Conservation (phyloP, 2,113 vertebrate species). For the Passer domesticus region DNA sequence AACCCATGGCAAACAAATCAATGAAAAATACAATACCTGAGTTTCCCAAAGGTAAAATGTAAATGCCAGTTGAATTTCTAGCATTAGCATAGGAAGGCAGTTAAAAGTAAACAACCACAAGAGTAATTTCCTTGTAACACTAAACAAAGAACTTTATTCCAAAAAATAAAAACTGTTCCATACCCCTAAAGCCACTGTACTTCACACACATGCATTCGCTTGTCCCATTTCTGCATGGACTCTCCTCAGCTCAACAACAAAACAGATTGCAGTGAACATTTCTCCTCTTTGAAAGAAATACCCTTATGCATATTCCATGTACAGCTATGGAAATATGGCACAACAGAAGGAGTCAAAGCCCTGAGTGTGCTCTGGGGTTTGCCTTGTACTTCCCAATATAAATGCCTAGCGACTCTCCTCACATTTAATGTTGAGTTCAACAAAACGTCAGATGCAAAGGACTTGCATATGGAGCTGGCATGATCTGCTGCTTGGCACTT, state of each 20-base stretch:
- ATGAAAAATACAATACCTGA: neutral
- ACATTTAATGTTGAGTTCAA: neutral
- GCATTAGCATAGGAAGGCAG: neutral
- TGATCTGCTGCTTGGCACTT: neutral
- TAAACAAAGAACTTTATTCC: neutral
- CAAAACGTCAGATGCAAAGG: neutral
- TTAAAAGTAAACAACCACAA: slow-evolving; percentile 1
- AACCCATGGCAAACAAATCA: neutral
- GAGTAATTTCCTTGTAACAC: neutral
- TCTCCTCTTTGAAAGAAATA: neutral
- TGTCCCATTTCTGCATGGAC: neutral
- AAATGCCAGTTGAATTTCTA: neutral
- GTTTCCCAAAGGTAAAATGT: neutral
- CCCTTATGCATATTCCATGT: neutral
- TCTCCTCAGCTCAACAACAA: neutral
- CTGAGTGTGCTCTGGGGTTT: neutral
- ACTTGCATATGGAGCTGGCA: neutral
- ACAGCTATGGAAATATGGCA: neutral
- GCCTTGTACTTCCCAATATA: neutral
- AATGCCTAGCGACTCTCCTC: neutral
- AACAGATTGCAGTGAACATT: neutral
- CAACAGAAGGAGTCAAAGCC: neutral
- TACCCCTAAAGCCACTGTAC: neutral
- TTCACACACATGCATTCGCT: rapidly evolving
- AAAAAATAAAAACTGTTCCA: neutral